Evolutionary conservation across 2,797 vertebrate genomes (phyloP), one percentile per base, ranked within the genome.

Genomic region (Enteromius viviparus): DNA sequence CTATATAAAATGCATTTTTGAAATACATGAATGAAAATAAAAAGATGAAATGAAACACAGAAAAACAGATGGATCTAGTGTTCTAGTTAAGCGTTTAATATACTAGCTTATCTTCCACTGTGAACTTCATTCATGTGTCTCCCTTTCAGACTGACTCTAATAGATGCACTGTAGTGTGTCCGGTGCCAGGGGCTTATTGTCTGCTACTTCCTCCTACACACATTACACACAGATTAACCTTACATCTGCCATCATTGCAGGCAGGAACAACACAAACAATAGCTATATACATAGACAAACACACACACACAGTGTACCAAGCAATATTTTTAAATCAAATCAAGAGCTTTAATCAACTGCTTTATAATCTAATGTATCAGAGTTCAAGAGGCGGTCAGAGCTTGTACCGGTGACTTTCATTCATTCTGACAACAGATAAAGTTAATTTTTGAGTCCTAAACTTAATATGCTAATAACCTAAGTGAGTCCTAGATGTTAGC

Each of bases 191-290:
- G 89, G 88, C 90, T 89, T 88, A 90, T 91, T 91, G 91, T 92
- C 78, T 64, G 90, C 76, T 88, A 88, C 89, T 88, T 89, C 91
- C 91, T 84, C 81, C 91, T 72, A 78, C 88, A 86, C 90, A 90
- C 92, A 91, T 92, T 93, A 93, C 84, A 91, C 90, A 12, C 34
- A 90, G 87, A 92, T 93, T 92, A 92, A 92, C 93, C 91, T 92
- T 91, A 88, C 87, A 89, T 91, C 90, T 90, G 88, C 89, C 92
- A 91, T 91, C 91, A 92, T 90, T 92, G 90, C 91, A 92, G 88
- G 81, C 89, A 89, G 82, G 14, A 90, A 88, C 88, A 72, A 21
- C 4, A 76, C 84, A 85, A 77, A 79, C 80, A 90, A 91, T 88
- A 92, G 47, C 88, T 81, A 29, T 55, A 8, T 66, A 51, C 53